Evolutionary conservation across 2,888 invertebrate genomes (phyloP).

Genomic region (Saturnia japonica): DNA sequence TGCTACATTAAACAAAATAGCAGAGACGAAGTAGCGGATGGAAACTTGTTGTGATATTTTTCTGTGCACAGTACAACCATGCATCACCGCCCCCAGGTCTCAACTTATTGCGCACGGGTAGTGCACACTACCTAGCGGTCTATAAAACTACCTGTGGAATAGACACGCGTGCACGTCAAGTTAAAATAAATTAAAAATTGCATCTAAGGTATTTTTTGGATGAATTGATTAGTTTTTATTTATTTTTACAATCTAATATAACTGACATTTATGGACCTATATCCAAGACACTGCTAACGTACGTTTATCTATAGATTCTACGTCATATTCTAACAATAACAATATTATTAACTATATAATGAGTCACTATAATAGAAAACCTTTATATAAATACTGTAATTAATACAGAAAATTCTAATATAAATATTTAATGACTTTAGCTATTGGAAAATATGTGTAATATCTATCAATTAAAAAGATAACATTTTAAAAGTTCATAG

Average conservation of each 20-base stretch:
- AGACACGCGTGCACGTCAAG: background rate
- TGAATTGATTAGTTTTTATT: background rate
- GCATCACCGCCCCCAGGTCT: no score
- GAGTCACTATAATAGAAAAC: background rate
- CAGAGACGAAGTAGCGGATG: no score
- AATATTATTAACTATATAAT: background rate
- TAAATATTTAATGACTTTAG: background rate
- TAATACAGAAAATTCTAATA: background rate
- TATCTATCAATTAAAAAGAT: background rate
- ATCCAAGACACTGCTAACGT: background rate
- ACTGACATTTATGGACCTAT: background rate
- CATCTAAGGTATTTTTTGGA: background rate
- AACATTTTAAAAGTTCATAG: background rate
- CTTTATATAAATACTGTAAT: background rate
- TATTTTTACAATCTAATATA: background rate
- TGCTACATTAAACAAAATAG: no score
- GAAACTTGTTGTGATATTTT: no score
- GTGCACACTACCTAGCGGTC: background rate
- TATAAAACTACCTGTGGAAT: background rate
- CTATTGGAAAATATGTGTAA: background rate
- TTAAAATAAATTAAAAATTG: background rate
- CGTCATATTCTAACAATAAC: background rate
- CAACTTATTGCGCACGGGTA: no score
- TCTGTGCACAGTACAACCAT: no score
- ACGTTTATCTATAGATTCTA: no score